Evolutionary conservation across 1,140 invertebrate genomes (phyloP), one percentile per base, ranked within the genome.

Genomic region (Semibalanus balanoides): DNA sequence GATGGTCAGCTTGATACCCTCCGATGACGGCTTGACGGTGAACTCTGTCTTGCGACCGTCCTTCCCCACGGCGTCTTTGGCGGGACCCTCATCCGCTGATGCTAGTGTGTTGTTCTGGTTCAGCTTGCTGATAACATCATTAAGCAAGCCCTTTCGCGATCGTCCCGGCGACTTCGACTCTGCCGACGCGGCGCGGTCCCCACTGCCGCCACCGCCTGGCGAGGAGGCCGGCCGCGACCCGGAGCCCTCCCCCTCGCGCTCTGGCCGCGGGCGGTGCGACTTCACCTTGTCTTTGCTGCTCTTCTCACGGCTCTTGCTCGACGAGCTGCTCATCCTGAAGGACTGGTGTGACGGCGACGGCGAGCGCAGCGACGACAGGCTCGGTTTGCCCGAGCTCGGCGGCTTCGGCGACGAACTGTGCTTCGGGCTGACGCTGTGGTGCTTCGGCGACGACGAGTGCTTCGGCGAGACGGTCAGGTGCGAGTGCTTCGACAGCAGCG

Each of bases 1-100:
- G 70, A 72, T 72, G 0, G 70, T 72, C n/a, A 72, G 70, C 29
- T 72, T 72, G 28, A 72, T 72, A 3, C 70, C 70, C 28, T 72
- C 70, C 28, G 70, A 14, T 0, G 70, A 72, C 29, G 70, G 70
- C 19, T 72, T 72, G 11, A 72, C 70, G 29, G 70, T 72, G 28
- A 72, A 72, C 29, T 72, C 70, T 28, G 70, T 14, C 29, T 30
- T 72, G 0, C 29, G 5, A 5, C 70, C 70, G n/a, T 72, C 29
- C 28, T 29, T 30, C 0, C 70, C 70, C 0, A 14, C 25, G 7
- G 3, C 70, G 3, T 72, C 29, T 30, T 72, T 72, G n/a, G 11
- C 70, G 51, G 51, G 5, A 40, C 35, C 51, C 28, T 72, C 70
- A 0, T 72, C 70, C 0, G n/a, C 29, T 9, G 70, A 29, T 3